phyloP scores from a whole-genome alignment of 2,113 vertebrate species.

The Meriones unguiculatus region DNA sequence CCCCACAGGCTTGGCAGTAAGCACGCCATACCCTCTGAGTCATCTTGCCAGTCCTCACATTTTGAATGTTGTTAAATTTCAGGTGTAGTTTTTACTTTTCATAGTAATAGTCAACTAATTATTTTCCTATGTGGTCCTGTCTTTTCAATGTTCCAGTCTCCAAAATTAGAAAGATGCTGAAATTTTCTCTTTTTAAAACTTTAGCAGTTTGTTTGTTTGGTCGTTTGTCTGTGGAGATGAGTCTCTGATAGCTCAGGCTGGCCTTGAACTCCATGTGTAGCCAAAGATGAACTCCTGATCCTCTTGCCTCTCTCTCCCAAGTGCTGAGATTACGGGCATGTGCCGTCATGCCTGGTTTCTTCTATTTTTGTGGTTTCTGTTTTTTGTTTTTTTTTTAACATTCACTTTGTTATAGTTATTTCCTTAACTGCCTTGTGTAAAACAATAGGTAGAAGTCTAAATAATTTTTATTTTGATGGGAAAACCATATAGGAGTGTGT shows the following conservation, averaged over 20 bases:
- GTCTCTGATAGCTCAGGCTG: not conserved
- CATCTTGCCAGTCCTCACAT: not conserved
- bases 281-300: not conserved
- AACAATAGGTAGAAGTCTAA: not conserved
- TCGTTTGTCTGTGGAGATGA: not conserved
- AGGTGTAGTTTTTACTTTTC: conserved; percentile 14
- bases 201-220: not conserved
- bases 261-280: not conserved
- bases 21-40: too few species aligned
- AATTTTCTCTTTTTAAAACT: not conserved
- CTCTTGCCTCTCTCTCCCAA: not conserved
- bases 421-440: not conserved
- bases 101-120: not conserved
- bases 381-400: not conserved
- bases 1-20: not conserved
- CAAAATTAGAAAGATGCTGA: conserved; percentile 45
- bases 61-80: not conserved
- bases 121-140: conserved; percentile 9
- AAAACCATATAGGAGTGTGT: not conserved
- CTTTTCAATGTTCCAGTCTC: not conserved
- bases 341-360: not conserved
- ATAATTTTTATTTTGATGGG: conserved; percentile 16
- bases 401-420: not conserved
- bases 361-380: conserved; percentile 41
- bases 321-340: not conserved